Conservation (phyloP, 2,888 invertebrate genomes). For the Listrodromus nycthemerus region DNA sequence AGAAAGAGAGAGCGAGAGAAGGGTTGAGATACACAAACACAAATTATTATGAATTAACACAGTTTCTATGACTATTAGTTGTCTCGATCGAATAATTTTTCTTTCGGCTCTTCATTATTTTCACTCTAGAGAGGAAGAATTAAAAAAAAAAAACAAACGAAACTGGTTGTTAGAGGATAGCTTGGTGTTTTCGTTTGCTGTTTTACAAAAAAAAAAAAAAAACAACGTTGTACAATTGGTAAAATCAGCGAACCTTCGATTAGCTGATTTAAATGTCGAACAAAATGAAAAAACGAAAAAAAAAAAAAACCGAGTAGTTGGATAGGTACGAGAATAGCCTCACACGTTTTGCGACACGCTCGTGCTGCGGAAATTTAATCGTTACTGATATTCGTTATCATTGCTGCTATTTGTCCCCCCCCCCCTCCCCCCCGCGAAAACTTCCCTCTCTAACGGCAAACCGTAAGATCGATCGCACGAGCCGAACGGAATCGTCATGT, state of each 20-base stretch:
- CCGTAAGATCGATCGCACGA: conserved; percentile 3
- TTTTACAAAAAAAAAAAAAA: conserved; percentile 70
- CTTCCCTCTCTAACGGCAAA: conserved; percentile 11
- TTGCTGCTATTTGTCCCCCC: conserved; percentile 58
- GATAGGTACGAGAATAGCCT: conserved; percentile 58
- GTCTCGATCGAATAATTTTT: conserved; percentile 73
- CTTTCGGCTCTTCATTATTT: conserved; percentile 57
- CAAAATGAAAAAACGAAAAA: conserved; percentile 62
- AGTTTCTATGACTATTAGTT: conserved; percentile 79
- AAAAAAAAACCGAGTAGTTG: conserved; percentile 59
- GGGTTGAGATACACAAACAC: conserved; percentile 39
- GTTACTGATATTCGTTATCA: conserved; percentile 62
- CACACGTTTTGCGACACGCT: conserved; percentile 29
- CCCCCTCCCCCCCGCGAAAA: conserved; percentile 42
- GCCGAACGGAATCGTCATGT: background rate
- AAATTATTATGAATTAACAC: conserved; percentile 68
- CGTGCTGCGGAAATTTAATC: conserved; percentile 48
- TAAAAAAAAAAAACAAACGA: conserved; percentile 28
- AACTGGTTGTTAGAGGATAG: conserved; percentile 73
- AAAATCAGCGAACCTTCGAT: conserved; percentile 71
- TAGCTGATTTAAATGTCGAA: conserved; percentile 71
- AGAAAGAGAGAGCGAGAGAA: conserved; percentile 26
- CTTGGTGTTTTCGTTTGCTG: conserved; percentile 83
- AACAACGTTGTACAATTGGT: conserved; percentile 77
- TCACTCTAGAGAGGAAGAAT: conserved; percentile 59